A percentile compares a stretch with the other conserved stretches of the same genome.
These are phyloP conservation scores for Crax fasciolata DNA, from an alignment of 2,797 vertebrate genomes.

Conservation along the genomic window DNA sequence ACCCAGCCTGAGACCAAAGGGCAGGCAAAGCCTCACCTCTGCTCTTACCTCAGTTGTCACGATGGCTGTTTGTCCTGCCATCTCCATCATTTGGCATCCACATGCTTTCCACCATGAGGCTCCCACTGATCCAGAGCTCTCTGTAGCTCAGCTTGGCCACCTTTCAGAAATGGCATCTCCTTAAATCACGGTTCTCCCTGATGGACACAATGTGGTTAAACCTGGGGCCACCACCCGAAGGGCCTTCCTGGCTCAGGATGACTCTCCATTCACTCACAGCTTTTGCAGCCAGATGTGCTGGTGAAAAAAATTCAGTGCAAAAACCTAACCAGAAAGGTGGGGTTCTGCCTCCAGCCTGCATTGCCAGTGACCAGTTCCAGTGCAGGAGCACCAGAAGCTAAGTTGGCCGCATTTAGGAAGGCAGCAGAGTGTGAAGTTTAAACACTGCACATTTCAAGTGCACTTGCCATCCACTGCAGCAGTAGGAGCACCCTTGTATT, in stretches of 20 bases:
- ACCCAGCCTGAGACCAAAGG: not conserved
- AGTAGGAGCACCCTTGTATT: not conserved
- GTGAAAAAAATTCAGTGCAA: not conserved
- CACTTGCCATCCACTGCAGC: not conserved
- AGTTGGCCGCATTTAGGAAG: not conserved
- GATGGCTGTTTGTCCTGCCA: accelerated
- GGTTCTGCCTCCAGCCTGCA: not conserved
- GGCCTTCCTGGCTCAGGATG: not conserved
- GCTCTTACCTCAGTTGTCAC: not conserved
- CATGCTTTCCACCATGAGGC: not conserved
- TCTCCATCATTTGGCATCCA: not conserved
- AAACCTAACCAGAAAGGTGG: not conserved
- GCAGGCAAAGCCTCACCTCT: not conserved
- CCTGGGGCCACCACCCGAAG: not conserved
- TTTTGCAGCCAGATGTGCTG: not conserved
- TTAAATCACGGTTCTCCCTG: not conserved
- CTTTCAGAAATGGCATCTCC: not conserved
- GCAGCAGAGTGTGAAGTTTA: not conserved
- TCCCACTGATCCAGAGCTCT: not conserved
- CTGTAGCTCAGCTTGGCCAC: not conserved
- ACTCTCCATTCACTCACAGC: not conserved
- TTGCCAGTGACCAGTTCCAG: not conserved
- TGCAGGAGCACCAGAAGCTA: not conserved
- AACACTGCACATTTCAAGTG: not conserved
- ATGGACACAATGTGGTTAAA: not conserved